These are phyloP conservation scores for Atractosteus spatula DNA, from an alignment of 2,113 vertebrate species.

Conservation along the genomic window DNA sequence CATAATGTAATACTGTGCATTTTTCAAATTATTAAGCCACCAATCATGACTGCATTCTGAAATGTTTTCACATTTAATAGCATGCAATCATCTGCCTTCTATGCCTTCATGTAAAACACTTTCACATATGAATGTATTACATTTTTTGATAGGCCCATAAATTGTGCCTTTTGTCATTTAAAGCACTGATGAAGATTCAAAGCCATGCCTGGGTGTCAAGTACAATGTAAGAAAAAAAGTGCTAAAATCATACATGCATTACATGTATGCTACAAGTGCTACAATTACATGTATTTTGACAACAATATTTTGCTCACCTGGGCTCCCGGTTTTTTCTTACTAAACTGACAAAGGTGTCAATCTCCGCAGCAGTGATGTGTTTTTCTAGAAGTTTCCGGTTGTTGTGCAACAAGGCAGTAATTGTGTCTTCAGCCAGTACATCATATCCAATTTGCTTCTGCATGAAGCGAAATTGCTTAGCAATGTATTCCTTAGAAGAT, in stretches of 20 bases:
- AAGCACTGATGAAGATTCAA: no score
- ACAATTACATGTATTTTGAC: no score
- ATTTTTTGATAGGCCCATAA: no score
- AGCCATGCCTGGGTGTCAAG: neutral
- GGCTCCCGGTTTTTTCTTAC: constrained; percentile 97
- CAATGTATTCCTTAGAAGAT: constrained; percentile 86
- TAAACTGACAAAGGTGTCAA: constrained; percentile 94
- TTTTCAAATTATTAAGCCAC: neutral
- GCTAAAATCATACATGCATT: no score
- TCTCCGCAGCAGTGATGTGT: constrained; percentile 96
- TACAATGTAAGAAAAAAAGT: neutral
- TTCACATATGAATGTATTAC: no score
- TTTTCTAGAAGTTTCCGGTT: constrained; percentile 96
- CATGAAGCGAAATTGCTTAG: constrained; percentile 99
- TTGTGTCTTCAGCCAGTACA: constrained; percentile 94
- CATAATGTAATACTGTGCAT: neutral
- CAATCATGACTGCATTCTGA: no score
- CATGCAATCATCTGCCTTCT: no score
- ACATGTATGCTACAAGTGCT: no score
- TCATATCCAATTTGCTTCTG: constrained; percentile 99
- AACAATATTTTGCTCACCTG: constrained; percentile 66
- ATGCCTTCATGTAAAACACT: no score
- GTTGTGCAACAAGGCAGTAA: constrained; percentile 93
- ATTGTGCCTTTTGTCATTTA: no score
- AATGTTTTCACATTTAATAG: no score